Evolutionary conservation across 2,113 vertebrate genomes (phyloP).

Genomic region (Malurus elegans): DNA sequence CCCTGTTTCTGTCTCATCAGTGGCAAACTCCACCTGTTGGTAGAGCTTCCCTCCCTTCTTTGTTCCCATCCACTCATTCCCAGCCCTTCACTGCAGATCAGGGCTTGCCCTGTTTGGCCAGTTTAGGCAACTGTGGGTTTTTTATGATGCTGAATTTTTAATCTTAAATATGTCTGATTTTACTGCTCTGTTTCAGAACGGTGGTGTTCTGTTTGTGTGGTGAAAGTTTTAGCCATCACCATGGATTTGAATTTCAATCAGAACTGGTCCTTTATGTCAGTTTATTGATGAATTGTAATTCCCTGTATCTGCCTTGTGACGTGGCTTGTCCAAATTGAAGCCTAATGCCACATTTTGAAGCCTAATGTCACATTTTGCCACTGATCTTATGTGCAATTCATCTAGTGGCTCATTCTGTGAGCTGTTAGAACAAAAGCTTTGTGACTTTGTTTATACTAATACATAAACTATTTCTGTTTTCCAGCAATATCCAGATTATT

Average conservation of each 20-base stretch:
- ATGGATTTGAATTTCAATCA: not conserved
- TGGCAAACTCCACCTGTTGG: not conserved
- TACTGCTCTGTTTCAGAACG: not conserved
- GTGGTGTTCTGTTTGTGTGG: not conserved
- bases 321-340: not conserved
- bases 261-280: not conserved
- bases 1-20: not conserved
- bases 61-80: rapidly evolving
- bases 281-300: not conserved
- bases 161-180: not conserved
- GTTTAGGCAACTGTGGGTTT: not conserved
- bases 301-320: not conserved
- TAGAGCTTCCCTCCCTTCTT: not conserved
- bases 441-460: not conserved
- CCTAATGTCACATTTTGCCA: not conserved
- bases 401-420: not conserved
- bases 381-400: not conserved
- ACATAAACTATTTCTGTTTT: constrained; percentile 49
- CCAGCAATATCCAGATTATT: constrained; percentile 99
- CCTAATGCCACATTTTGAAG: not conserved
- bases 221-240: not conserved
- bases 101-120: not conserved
- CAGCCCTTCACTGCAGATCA: not conserved
- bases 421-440: not conserved
- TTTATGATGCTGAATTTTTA: not conserved